These are phyloP conservation scores for Ylistrum balloti DNA, from an alignment of 1,140 invertebrate genomes.

Conservation along the genomic window DNA sequence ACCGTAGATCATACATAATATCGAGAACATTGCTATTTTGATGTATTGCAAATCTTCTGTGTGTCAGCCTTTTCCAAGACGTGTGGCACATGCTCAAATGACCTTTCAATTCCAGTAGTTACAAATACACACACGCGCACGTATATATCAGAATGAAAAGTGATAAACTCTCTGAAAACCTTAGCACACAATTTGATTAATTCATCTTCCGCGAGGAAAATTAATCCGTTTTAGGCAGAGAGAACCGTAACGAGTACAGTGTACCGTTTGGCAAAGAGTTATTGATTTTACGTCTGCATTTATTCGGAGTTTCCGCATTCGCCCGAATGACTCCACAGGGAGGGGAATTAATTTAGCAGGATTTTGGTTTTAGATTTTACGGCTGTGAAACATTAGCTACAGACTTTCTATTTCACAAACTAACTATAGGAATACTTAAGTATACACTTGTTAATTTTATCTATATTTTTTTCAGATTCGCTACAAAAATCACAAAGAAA, in stretches of 20 bases:
- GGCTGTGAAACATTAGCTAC: neutral
- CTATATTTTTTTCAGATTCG: no score
- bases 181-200: conserved; percentile 12
- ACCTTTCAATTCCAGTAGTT: neutral
- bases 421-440: no score
- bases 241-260: neutral
- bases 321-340: neutral
- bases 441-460: no score
- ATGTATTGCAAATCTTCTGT: neutral
- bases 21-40: neutral
- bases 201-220: neutral
- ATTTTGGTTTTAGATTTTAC: neutral
- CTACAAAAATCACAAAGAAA: no score
- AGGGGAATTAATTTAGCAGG: neutral
- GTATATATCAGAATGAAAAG: neutral
- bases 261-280: neutral
- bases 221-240: conserved; percentile 12
- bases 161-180: neutral
- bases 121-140: neutral
- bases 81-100: neutral
- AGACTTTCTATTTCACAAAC: neutral
- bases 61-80: neutral
- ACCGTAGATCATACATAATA: neutral
- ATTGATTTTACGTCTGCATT: neutral
- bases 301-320: neutral